Base-by-base conservation (phyloP, 1,140 invertebrate genomes). In the Papilio polytes region DNA sequence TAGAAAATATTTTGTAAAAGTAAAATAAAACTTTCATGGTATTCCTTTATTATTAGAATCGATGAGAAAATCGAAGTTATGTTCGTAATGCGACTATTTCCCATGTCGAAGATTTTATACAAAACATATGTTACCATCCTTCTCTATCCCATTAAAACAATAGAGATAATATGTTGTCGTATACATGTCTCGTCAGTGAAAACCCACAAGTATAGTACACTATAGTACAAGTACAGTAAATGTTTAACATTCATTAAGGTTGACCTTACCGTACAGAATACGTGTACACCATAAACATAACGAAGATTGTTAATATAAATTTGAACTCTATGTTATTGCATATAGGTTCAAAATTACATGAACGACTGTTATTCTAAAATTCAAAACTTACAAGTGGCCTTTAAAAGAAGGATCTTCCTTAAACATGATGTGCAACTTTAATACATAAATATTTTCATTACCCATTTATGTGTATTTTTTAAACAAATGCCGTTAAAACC, bases 391-490 rank as follows among this genome's bases (percentile, higher is more conserved):
- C 22, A 31, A 63, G 15, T 51, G 48, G n/a, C 56, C n/a, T 74
- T 46, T 78, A 53, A 48, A 26, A 48, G 46, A 84, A 86, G 86
- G 85, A 85, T 87, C 82, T 87, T 87, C 86, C 86, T 83, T 80
- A 78, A 73, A 84, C 81, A 80, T 53, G 80, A 74, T 66, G 20
- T 82, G 73, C 48, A 70, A 63, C 59, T 70, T 53, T 63, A 77
- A 72, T 56, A 70, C n/a, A 22, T 51, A 56, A 22, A 41, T 48
- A n/a, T 73, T 81, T 73, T 48, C 26, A 76, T 26, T 46, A 76
- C 18, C 20, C 2, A 72, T 73, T 59, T 72, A 26, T 46, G 6
- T 26, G n/a, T 59, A 10, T 59, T 59, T 20, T 9, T 56, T 56
- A 56, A 56, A 41, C 6, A 41, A 41, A 41, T 41, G 7, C 36